Conservation (phyloP, 2,888 invertebrate genomes). For the Rapana venosa region DNA sequence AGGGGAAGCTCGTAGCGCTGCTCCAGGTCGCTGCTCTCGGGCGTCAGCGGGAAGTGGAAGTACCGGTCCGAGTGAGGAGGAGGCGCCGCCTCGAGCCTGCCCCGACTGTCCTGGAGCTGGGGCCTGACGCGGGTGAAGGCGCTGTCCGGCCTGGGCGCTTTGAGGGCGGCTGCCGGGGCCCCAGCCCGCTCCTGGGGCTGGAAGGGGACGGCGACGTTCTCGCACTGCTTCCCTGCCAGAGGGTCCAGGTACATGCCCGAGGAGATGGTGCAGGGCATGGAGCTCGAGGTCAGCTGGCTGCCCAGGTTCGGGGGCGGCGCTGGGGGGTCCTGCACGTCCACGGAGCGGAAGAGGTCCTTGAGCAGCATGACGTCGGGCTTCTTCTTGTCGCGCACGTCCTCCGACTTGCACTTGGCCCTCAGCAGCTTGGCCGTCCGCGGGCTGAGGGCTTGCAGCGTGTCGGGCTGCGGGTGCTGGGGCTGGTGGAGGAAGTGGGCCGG, state of each 20-base stretch:
- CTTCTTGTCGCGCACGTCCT: slow-evolving; percentile 41
- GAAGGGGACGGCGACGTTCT: slow-evolving; percentile 4
- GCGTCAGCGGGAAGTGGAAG: neutral
- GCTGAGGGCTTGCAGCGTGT: slow-evolving; percentile 15
- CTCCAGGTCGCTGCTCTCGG: neutral
- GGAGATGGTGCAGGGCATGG: slow-evolving; percentile 12
- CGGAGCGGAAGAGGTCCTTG: slow-evolving; percentile 42
- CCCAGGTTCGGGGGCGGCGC: neutral
- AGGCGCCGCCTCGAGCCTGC: neutral
- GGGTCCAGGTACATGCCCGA: slow-evolving; percentile 29
- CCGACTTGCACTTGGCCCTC: slow-evolving; percentile 38
- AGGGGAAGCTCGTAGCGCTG: slow-evolving; percentile 39
- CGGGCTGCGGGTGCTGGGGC: neutral
- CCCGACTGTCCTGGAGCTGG: neutral
- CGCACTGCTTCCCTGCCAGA: slow-evolving; percentile 30
- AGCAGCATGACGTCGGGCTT: slow-evolving; percentile 39
- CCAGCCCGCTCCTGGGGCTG: neutral
- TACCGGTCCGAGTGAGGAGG: neutral
- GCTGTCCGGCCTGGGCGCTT: neutral
- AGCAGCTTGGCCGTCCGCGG: slow-evolving; percentile 41
- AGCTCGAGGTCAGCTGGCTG: slow-evolving; percentile 4
- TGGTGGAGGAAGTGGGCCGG: slow-evolving; percentile 35
- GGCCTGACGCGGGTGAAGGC: neutral
- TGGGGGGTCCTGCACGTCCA: slow-evolving; percentile 31
- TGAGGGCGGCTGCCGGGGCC: neutral